These are phyloP conservation scores for Resseliella maxima DNA, from an alignment of 2,888 invertebrate species.

Conservation along the genomic window DNA sequence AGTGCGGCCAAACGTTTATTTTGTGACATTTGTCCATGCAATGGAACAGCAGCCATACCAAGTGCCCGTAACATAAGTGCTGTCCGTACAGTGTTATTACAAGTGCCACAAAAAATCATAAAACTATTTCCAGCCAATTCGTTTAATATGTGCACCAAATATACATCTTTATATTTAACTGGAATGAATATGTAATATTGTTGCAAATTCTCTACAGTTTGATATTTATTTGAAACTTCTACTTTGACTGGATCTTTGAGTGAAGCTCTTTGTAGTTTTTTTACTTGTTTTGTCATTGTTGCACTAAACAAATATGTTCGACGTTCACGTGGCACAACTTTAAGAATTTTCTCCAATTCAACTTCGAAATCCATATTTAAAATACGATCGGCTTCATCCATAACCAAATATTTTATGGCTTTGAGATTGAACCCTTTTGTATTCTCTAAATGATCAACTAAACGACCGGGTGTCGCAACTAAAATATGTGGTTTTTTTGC, in stretches of 20 bases:
- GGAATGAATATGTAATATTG: constrained; percentile 97
- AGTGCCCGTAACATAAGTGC: constrained; percentile 90
- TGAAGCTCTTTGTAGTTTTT: constrained; percentile 95
- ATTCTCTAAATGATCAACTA: constrained; percentile 96
- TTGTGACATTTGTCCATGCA: constrained; percentile 99
- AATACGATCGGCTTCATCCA: constrained; percentile 99
- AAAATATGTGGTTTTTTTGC: constrained; percentile 97
- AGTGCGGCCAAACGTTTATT: constrained; percentile 94
- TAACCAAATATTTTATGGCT: constrained; percentile 89
- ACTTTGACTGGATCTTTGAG: constrained; percentile 94
- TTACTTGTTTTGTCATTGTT: constrained; percentile 98
- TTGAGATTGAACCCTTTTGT: constrained; percentile 96
- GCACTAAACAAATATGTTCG: constrained; percentile 96
- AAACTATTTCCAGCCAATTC: constrained; percentile 95
- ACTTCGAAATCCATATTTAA: constrained; percentile 99
- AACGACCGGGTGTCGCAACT: constrained; percentile 95
- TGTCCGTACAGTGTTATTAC: constrained; percentile 89
- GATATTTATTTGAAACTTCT: constrained; percentile 95
- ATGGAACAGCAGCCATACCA: constrained; percentile 92
- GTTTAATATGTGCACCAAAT: constrained; percentile 93
- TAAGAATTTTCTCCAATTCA: constrained; percentile 95
- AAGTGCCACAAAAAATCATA: constrained; percentile 97
- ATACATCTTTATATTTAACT: constrained; percentile 96
- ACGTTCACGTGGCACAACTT: constrained; percentile 87
- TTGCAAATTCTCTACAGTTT: constrained; percentile 95